These are phyloP conservation scores for Poeciliopsis infans DNA, from an alignment of 2,797 vertebrate species.

Conservation along the genomic window DNA sequence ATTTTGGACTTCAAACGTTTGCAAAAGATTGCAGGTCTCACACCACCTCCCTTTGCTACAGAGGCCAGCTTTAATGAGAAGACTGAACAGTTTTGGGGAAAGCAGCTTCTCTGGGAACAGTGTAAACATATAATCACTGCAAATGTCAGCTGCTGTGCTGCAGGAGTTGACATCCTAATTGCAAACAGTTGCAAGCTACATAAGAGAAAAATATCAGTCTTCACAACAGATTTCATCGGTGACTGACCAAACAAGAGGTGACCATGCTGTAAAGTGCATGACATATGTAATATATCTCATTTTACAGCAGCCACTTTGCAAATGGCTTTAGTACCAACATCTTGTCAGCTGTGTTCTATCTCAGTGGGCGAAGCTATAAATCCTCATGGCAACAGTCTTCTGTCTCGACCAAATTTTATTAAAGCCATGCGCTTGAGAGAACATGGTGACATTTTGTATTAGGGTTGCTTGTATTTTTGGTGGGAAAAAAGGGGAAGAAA, in stretches of 20 bases:
- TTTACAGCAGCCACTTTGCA: slow-evolving; percentile 18
- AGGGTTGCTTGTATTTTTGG: slow-evolving; percentile 8
- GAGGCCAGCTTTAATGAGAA: slow-evolving; percentile 30
- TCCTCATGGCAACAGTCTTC: slow-evolving; percentile 36
- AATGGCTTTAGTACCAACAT: slow-evolving; percentile 19
- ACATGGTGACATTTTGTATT: slow-evolving; percentile 46
- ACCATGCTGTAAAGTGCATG: slow-evolving; percentile 4
- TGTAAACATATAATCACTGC: slow-evolving; percentile 64
- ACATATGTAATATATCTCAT: slow-evolving; percentile 6
- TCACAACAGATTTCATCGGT: slow-evolving; percentile 12
- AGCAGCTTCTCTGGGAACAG: slow-evolving; percentile 47
- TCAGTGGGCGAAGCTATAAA: slow-evolving; percentile 41
- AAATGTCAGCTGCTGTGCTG: slow-evolving; percentile 53
- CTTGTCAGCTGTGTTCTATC: slow-evolving; percentile 15
- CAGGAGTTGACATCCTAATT: slow-evolving; percentile 53
- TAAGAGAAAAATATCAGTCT: slow-evolving; percentile 25
- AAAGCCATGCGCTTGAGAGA: slow-evolving; percentile 42
- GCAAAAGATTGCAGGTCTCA: slow-evolving; percentile 14
- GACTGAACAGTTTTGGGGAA: slow-evolving; percentile 34
- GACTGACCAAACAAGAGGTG: slow-evolving; percentile 14
- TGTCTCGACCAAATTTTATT: slow-evolving; percentile 49
- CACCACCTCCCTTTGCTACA: not conserved
- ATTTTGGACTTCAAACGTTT: slow-evolving; percentile 31
- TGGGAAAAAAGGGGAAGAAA: slow-evolving; percentile 16
- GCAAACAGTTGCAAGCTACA: slow-evolving; percentile 42